Base-by-base conservation (phyloP, 2,888 invertebrate species). In the Leuctra nigra region DNA sequence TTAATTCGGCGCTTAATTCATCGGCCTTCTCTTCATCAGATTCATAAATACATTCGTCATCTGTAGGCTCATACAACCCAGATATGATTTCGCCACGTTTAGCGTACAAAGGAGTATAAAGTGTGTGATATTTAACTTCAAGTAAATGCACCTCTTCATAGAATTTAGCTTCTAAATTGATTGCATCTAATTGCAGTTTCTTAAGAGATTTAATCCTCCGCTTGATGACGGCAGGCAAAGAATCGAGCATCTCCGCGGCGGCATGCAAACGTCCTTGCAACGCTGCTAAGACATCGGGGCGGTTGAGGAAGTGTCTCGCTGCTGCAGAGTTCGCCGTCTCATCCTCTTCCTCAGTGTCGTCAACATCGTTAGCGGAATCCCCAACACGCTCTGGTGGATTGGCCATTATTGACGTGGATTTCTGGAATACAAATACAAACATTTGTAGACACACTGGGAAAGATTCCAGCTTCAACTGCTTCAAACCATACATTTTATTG, bases 141-240 rank as follows among this genome's bases (percentile, higher is more conserved):
- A 99, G 78, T 20, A 84, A 83, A 69, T 97, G 96, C 38, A 99
- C 90, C 68, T 95, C 93, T 67, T 87, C 84, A 73, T 95, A 97
- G 75, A 98, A 95, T 68, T 92, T 84, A 0, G 91, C 87, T 73
- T 97, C 96, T 56, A 95, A 79, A 67, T 91, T 83, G 4, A 89
- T 87, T 48, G 87, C 83, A 66, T 89, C 84, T 66, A 90, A 77
- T 72, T 96, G 95, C 1, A 95, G 72, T 63, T 90, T 86, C 69
- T 95, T 91, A 56, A 96, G 75, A 1, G 91, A 87, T 68, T 90
- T 86, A 63, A 94, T 78, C 70, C 92, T 77, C 66, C 88, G 76
- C 70, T 89, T 90, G 35, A 95, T 87, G 48, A 81, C 75, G 48
- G 83, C 81, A 33, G 91, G 89, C 61, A 88, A 47, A 53, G 70